Percentiles rank a stretch among this genome's conserved stretches.
phyloP scores from a whole-genome alignment of 2,113 vertebrate species.

The Stigmatopora argus region DNA sequence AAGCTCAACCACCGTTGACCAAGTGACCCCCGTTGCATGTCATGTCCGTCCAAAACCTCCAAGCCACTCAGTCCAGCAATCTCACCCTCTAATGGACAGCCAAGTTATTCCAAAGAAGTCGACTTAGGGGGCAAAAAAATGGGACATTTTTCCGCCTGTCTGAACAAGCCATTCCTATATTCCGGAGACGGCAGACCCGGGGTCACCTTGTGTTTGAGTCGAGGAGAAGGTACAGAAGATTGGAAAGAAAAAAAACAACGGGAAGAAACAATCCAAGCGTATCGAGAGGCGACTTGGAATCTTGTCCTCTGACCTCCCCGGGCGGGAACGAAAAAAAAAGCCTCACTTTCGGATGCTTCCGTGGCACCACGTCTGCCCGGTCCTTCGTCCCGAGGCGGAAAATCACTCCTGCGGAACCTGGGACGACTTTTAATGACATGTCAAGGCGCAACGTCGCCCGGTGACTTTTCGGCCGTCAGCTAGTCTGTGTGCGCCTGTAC shows the following conservation, averaged over 20 bases:
- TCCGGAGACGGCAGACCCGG: slow-evolving; percentile 35
- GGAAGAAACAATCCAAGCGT: slow-evolving; percentile 12
- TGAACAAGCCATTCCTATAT: slow-evolving; percentile 39
- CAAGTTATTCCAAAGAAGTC: slow-evolving; percentile 38
- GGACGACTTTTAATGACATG: slow-evolving; percentile 62
- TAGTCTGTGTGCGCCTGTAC: slow-evolving; percentile 8
- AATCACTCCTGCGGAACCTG: slow-evolving; percentile 50
- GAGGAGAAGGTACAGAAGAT: slow-evolving; percentile 4
- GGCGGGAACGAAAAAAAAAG: slow-evolving; percentile 27
- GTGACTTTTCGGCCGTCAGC: neutral
- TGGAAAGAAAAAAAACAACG: slow-evolving; percentile 9
- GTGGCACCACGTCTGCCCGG: slow-evolving; percentile 31
- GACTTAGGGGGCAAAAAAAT: slow-evolving; percentile 18
- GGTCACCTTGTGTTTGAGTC: slow-evolving; percentile 26
- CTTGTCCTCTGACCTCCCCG: slow-evolving; percentile 9
- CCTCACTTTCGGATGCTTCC: slow-evolving; percentile 12
- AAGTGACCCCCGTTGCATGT: slow-evolving; percentile 6
- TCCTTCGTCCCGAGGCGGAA: slow-evolving; percentile 19
- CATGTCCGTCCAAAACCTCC: slow-evolving; percentile 19
- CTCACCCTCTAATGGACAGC: slow-evolving; percentile 63
- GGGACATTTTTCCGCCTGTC: slow-evolving; percentile 49
- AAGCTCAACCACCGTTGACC: neutral
- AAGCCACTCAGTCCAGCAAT: slow-evolving; percentile 41
- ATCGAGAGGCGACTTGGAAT: neutral
- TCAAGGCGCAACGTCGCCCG: slow-evolving; percentile 43